A percentile compares a stretch with the other conserved stretches of the same genome.
phyloP scores from a whole-genome alignment of 2,888 invertebrate genomes.

The Aproaerema taeniolella region DNA sequence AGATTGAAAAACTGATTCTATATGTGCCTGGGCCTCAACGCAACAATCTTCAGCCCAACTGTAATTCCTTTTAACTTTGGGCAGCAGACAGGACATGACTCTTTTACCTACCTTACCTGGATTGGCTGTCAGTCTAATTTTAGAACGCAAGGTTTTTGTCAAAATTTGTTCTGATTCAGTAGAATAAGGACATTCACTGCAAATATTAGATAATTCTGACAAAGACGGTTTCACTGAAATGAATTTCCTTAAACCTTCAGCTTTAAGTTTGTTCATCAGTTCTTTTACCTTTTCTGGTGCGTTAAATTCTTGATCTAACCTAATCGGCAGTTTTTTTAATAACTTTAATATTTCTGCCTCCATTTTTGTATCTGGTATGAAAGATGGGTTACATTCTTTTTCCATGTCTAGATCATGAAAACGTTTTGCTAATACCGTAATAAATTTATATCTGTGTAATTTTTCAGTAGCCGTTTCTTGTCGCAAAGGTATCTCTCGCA shows the following conservation, averaged over 20 bases:
- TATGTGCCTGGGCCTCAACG: too few species aligned
- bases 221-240: conserved; percentile 14
- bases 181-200: conserved; percentile 25
- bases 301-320: conserved; percentile 19
- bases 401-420: conserved; percentile 39
- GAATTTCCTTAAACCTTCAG: conserved; percentile 29
- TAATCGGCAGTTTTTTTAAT: conserved; percentile 33
- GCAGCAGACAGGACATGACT: too few species aligned
- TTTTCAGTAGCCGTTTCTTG: conserved; percentile 24
- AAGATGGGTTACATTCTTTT: conserved; percentile 21
- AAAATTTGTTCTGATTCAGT: conserved; percentile 30
- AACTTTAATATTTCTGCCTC: conserved; percentile 34
- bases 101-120: conserved; percentile 11
- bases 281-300: conserved; percentile 21
- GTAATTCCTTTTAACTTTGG: too few species aligned
- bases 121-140: conserved; percentile 35
- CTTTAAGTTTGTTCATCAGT: conserved; percentile 30
- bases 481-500: conserved; percentile 33
- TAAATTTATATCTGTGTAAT: conserved; percentile 32
- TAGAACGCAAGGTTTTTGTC: conserved; percentile 35
- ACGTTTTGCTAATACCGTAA: conserved; percentile 34
- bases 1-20: too few species aligned
- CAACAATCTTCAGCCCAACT: too few species aligned
- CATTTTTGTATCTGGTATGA: conserved; percentile 25
- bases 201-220: too few species aligned